Base-by-base conservation (phyloP, 2,797 vertebrate species). In the Corythornis leucogaster region DNA sequence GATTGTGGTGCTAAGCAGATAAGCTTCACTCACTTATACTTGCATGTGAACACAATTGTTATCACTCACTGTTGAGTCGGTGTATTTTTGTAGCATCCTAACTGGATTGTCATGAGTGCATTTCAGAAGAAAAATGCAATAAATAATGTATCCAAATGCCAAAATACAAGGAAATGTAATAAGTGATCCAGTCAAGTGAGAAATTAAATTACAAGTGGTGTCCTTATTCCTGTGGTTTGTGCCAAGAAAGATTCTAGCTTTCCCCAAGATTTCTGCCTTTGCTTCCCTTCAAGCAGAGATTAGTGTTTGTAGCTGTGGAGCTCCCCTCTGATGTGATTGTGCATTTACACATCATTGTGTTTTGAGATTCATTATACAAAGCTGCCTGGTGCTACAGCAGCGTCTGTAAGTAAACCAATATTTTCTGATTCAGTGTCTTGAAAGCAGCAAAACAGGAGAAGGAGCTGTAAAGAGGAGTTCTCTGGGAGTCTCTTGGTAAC, bases 161-260 rank as follows among this genome's bases (percentile, higher is more conserved):
- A 80, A 70, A 89, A 83, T 40, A 94, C 87, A 92, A 95, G 69
- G 80, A 73, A 88, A 95, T 43, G 57, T 76, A 94, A 57, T 94
- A 93, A 87, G 54, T 58, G 71, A 87, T 89, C 45, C 87, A 95
- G 75, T 87, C 87, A 91, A 95, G 91, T 77, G 94, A 83, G 66
- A 96, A 96, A 96, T 95, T 91, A 90, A 95, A 97, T 87, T 91
- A 64, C 55, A 92, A 90, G 79, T 55, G n/a, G 24, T 91, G 87
- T 85, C 58, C 74, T 88, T 79, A 88, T 31, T 90, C 59, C 66
- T 86, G 25, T 82, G 66, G 55, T 94, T 94, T 83, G 83, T 55
- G 46, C 45, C 62, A 86, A 58, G 73, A 70, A 80, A 67, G 69
- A 51, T 38, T 25, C 17, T 45, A 85, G 31, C 26, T 20, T 95